Percentiles rank a stretch among this genome's conserved stretches.
Evolutionary conservation across 2,888 invertebrate species (phyloP).

Genomic region (Chydorus sphaericus): DNA sequence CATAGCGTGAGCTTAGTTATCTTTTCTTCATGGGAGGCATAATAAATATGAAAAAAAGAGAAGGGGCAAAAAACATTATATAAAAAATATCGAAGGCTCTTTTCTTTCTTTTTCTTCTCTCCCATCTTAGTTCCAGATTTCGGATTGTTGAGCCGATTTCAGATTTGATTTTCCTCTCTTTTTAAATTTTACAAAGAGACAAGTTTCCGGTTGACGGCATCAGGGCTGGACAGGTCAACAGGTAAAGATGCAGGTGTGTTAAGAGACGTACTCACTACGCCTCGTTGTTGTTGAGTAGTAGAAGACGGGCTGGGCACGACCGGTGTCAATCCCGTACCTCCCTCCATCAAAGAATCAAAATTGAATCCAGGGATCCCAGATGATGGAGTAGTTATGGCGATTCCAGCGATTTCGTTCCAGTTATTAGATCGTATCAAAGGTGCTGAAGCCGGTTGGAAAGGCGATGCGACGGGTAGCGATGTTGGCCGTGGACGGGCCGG

Average conservation of each 20-base stretch:
- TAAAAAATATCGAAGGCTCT: no score
- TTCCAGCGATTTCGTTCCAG: conserved; percentile 52
- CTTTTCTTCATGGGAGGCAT: no score
- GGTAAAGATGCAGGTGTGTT: not conserved
- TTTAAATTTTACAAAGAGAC: conserved; percentile 12
- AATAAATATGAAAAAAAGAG: not conserved
- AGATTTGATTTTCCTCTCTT: no score
- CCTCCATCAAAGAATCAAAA: conserved; percentile 84
- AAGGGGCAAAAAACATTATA: not conserved
- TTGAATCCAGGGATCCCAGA: conserved; percentile 67
- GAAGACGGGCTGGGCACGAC: conserved; percentile 30
- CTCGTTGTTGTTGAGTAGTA: conserved; percentile 9
- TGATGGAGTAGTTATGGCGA: conserved; percentile 59
- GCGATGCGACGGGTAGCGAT: conserved; percentile 28
- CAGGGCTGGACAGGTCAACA: conserved; percentile 12
- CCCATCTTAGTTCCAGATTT: no score
- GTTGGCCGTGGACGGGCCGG: conserved; percentile 29
- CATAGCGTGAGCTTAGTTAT: conserved; percentile 6
- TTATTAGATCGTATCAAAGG: conserved; percentile 26
- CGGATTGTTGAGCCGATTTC: no score
- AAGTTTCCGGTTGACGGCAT: conserved; percentile 9
- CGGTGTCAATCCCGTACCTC: conserved; percentile 81
- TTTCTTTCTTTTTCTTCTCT: no score
- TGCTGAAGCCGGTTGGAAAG: conserved; percentile 26
- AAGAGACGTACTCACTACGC: not conserved